phyloP scores from a whole-genome alignment of 2,797 vertebrate species.

The Halcyon smyrnensis region DNA sequence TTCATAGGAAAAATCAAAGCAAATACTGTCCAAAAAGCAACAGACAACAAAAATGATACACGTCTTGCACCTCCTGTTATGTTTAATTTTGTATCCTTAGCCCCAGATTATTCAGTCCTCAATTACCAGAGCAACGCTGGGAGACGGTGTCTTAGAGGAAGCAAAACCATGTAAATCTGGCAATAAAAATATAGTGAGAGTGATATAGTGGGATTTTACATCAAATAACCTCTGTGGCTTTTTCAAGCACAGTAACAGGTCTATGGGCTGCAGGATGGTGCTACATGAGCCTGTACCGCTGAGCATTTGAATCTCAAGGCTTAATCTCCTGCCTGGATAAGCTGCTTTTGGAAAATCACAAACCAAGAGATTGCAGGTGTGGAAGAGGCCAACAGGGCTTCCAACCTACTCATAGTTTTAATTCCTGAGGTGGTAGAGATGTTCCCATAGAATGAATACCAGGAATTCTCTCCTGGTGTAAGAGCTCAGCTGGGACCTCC shows the following conservation, averaged over 20 bases:
- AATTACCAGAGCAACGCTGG: background rate
- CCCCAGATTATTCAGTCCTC: background rate
- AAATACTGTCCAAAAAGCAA: background rate
- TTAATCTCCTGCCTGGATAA: slow-evolving; percentile 19
- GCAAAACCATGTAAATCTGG: background rate
- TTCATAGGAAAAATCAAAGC: background rate
- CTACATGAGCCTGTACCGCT: background rate
- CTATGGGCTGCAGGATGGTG: accelerated
- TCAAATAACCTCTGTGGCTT: background rate
- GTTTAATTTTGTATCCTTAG: background rate
- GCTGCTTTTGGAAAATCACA: slow-evolving; percentile 29
- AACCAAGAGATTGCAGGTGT: background rate
- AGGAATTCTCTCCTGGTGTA: background rate
- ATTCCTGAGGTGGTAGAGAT: background rate
- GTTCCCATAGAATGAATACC: background rate
- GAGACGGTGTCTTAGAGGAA: background rate
- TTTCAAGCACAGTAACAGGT: background rate
- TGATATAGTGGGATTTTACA: background rate
- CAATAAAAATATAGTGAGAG: background rate
- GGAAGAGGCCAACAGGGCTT: background rate
- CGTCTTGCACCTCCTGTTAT: background rate
- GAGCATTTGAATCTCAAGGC: background rate
- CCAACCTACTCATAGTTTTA: background rate
- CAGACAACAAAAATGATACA: background rate
- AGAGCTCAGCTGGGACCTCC: background rate